These are phyloP conservation scores for Leistus spinibarbis DNA, from an alignment of 2,888 invertebrate genomes.

Conservation along the genomic window DNA sequence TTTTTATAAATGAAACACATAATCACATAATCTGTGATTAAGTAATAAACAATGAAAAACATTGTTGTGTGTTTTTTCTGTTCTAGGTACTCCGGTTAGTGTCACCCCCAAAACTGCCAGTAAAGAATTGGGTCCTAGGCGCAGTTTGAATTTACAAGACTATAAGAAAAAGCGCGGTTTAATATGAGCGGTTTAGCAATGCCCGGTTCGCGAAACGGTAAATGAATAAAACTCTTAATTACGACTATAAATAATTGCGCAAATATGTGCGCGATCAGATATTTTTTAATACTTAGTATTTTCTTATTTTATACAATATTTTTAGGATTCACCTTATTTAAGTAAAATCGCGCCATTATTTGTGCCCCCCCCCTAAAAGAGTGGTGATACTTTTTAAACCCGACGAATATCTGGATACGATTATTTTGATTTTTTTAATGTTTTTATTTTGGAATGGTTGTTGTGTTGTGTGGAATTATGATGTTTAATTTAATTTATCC, in stretches of 20 bases:
- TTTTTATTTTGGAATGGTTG: neutral
- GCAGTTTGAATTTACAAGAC: constrained; percentile 88
- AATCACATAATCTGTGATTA: neutral
- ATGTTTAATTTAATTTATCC: neutral
- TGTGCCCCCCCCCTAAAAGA: neutral
- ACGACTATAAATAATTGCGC: neutral
- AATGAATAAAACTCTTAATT: constrained; percentile 11
- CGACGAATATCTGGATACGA: no score
- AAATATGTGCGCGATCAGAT: constrained; percentile 17
- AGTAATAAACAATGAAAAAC: no score
- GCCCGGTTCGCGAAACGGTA: constrained; percentile 31
- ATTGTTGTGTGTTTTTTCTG: constrained; percentile 42
- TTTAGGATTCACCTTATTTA: neutral
- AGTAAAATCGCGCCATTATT: neutral
- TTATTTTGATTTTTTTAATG: neutral
- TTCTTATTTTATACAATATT: neutral
- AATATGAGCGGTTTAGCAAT: constrained; percentile 62
- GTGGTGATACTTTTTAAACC: neutral
- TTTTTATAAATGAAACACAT: neutral
- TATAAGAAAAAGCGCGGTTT: constrained; percentile 93
- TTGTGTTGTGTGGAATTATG: neutral
- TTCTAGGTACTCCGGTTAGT: constrained; percentile 72
- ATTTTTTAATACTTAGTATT: constrained; percentile 16
- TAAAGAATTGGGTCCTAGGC: constrained; percentile 80
- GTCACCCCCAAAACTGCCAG: constrained; percentile 77